phyloP scores from a whole-genome alignment of 2,888 invertebrate genomes.

The Stenolophus ochropezus region DNA sequence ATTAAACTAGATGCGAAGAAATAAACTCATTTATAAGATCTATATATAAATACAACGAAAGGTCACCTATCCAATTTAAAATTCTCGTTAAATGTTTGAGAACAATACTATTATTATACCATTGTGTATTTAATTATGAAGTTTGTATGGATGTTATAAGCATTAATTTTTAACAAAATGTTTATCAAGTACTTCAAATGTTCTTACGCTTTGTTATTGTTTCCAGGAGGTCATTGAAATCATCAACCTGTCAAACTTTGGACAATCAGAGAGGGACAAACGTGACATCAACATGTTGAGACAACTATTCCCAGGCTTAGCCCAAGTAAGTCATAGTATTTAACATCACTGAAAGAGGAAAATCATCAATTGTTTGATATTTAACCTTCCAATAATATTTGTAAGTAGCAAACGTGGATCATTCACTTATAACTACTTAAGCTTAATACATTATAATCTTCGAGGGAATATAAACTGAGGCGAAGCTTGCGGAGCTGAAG shows the following conservation, averaged over 20 bases:
- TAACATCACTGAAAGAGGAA: background rate
- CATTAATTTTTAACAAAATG: background rate
- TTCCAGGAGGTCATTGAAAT: conserved; percentile 59
- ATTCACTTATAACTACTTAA: too few relatives aligned
- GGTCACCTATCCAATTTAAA: too few relatives aligned
- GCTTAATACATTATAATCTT: too few relatives aligned
- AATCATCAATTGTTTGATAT: background rate
- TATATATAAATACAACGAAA: too few relatives aligned
- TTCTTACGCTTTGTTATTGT: background rate
- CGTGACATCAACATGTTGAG: conserved; percentile 56
- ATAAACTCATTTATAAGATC: too few relatives aligned
- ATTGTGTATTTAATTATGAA: background rate
- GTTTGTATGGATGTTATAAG: background rate
- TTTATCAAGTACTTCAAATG: background rate
- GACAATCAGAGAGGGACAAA: conserved; percentile 54
- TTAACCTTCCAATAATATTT: too few relatives aligned
- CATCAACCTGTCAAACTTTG: conserved; percentile 55
- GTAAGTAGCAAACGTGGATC: too few relatives aligned
- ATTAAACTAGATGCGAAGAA: too few relatives aligned
- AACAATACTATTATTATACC: too few relatives aligned
- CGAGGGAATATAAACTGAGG: too few relatives aligned
- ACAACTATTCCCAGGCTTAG: conserved; percentile 56
- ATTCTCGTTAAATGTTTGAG: too few relatives aligned
- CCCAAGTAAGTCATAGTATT: conserved; percentile 35
- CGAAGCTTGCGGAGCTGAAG: too few relatives aligned